Conservation (phyloP, 2,797 vertebrate genomes). For the Podargus strigoides region DNA sequence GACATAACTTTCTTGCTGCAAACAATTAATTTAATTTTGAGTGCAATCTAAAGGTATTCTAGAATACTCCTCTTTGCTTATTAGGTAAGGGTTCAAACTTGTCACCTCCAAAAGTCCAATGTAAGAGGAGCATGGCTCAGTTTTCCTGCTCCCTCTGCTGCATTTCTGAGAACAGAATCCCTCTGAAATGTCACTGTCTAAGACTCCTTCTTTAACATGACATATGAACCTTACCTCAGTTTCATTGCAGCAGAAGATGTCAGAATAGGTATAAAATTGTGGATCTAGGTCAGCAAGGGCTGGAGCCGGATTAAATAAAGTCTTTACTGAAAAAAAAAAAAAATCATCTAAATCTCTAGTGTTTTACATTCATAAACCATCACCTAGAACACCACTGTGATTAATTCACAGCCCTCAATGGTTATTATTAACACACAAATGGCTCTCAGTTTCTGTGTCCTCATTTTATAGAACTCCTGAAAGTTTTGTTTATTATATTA, state of each 20-base stretch:
- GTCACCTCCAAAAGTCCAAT: neutral
- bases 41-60: neutral
- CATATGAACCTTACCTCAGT: slow-evolving; percentile 83
- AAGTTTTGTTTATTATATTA: neutral
- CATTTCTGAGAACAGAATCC: neutral
- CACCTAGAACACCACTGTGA: neutral
- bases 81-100: neutral
- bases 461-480: neutral
- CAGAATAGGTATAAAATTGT: slow-evolving; percentile 85
- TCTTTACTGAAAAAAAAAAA: slow-evolving; percentile 84
- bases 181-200: neutral
- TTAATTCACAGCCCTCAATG: neutral
- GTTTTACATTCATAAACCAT: neutral
- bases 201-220: neutral
- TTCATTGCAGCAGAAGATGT: slow-evolving; percentile 98
- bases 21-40: neutral
- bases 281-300: slow-evolving; percentile 85
- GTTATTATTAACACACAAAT: slow-evolving; percentile 7
- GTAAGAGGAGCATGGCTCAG: neutral
- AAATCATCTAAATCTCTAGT: neutral
- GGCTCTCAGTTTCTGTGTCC: neutral
- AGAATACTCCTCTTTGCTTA: neutral
- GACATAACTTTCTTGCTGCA: neutral
- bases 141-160: neutral
- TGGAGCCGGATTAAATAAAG: slow-evolving; percentile 95